Conservation (phyloP, 2,888 invertebrate species). For the Ophion obscuratus region DNA sequence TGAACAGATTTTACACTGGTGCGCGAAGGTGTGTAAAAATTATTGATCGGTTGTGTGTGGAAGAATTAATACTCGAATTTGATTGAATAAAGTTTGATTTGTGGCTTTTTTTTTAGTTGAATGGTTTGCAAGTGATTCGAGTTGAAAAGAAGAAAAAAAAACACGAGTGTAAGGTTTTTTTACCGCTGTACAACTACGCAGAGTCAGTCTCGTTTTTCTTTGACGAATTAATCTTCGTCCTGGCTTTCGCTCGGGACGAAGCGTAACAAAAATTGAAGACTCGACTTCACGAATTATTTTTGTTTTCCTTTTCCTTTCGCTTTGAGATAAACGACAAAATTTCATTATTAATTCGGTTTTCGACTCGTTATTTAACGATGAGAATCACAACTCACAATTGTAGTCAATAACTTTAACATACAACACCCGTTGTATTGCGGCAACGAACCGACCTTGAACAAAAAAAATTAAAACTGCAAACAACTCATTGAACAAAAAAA, state of each 20-base stretch:
- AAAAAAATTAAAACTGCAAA: constrained; percentile 29
- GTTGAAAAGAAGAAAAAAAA: constrained; percentile 35
- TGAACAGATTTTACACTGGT: constrained; percentile 73
- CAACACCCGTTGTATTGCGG: constrained; percentile 62
- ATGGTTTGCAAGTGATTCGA: constrained; percentile 68
- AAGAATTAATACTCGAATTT: constrained; percentile 71
- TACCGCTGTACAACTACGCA: constrained; percentile 28
- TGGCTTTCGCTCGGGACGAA: neutral
- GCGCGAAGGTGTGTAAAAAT: constrained; percentile 75
- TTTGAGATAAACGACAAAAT: neutral
- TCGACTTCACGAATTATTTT: constrained; percentile 25
- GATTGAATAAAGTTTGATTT: constrained; percentile 65
- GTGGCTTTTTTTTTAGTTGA: constrained; percentile 52
- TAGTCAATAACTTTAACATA: constrained; percentile 75
- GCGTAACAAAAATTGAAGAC: neutral
- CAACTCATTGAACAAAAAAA: constrained; percentile 13
- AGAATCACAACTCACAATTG: constrained; percentile 71
- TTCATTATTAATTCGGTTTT: constrained; percentile 43
- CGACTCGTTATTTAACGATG: constrained; percentile 50
- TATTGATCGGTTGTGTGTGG: constrained; percentile 78
- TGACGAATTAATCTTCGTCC: neutral
- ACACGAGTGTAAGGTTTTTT: constrained; percentile 48
- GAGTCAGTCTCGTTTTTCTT: constrained; percentile 3
- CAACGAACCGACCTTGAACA: constrained; percentile 18
- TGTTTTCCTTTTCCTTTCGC: constrained; percentile 10